Conservation (phyloP, 2,113 vertebrate genomes). For the Candoia aspera region DNA sequence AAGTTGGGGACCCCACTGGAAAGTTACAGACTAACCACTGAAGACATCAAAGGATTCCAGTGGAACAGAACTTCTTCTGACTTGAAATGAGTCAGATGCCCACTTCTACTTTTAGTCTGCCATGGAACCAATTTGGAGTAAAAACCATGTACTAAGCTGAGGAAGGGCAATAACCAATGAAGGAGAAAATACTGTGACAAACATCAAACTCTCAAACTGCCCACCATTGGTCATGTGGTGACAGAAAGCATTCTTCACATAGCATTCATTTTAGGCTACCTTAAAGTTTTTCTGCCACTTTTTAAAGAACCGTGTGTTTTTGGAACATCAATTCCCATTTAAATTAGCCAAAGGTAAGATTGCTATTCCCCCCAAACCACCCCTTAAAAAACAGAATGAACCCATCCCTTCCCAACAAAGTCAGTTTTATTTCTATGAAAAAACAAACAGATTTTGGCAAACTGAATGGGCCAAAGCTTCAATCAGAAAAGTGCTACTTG, state of each 20-base stretch:
- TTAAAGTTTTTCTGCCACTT: conserved; percentile 41
- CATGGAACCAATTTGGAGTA: neutral
- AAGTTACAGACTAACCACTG: conserved; percentile 45
- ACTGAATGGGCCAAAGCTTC: conserved; percentile 63
- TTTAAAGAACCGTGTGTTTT: conserved; percentile 51
- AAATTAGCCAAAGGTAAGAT: conserved; percentile 18
- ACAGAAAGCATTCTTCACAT: neutral
- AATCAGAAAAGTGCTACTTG: conserved; percentile 65
- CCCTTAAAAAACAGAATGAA: conserved; percentile 29
- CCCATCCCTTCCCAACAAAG: conserved; percentile 62
- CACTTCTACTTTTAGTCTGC: too few relatives aligned
- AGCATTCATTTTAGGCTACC: neutral
- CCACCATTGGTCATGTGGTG: accelerated
- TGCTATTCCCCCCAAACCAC: neutral
- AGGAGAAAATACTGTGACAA: neutral
- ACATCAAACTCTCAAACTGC: too few relatives aligned
- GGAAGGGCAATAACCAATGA: neutral
- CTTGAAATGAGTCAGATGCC: conserved; percentile 32
- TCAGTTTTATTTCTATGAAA: conserved; percentile 58
- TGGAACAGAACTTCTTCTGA: conserved; percentile 50
- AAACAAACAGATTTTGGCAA: conserved; percentile 54
- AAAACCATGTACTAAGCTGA: neutral
- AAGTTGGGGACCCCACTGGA: too few relatives aligned
- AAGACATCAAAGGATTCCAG: conserved; percentile 49
- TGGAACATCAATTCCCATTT: conserved; percentile 50